phyloP scores from a whole-genome alignment of 1,140 invertebrate genomes.

The Dufourea novaeangliae region DNA sequence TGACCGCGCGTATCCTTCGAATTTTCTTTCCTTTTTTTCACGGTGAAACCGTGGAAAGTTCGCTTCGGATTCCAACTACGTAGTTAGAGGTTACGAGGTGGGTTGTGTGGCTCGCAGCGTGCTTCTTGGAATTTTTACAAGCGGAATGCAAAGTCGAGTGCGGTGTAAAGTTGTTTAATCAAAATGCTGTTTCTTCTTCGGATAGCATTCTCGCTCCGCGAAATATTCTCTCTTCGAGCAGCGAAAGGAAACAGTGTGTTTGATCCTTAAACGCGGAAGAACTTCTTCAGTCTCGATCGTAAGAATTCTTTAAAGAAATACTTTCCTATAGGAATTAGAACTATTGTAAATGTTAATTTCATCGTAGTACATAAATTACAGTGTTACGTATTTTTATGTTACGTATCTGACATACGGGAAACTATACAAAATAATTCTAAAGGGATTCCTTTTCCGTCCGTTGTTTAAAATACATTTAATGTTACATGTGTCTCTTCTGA shows the following conservation, averaged over 20 bases:
- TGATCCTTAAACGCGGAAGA: neutral
- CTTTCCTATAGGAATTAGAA: neutral
- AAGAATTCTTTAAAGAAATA: neutral
- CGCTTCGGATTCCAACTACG: conserved; percentile 12
- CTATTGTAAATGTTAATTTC: neutral
- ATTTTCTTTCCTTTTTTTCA: neutral
- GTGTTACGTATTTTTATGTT: too few species aligned
- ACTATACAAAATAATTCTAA: too few species aligned
- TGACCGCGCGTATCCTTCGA: conserved; percentile 14
- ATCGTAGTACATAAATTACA: too few species aligned
- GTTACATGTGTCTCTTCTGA: too few species aligned
- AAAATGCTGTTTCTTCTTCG: neutral
- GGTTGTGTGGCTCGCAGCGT: neutral
- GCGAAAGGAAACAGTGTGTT: neutral
- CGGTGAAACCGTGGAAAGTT: neutral
- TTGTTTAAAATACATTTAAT: too few species aligned
- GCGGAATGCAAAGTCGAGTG: conserved; percentile 3
- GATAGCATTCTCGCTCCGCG: neutral
- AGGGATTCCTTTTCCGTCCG: too few species aligned
- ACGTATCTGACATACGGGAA: too few species aligned
- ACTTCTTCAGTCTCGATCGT: neutral
- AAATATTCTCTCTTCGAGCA: neutral
- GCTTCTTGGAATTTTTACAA: conserved; percentile 5
- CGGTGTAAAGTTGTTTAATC: neutral
- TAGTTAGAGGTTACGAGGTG: neutral